Evolutionary conservation across 35 echinoderm and acorn worm genomes (phyloP).

Genomic region (Holothuria glaberrima): DNA sequence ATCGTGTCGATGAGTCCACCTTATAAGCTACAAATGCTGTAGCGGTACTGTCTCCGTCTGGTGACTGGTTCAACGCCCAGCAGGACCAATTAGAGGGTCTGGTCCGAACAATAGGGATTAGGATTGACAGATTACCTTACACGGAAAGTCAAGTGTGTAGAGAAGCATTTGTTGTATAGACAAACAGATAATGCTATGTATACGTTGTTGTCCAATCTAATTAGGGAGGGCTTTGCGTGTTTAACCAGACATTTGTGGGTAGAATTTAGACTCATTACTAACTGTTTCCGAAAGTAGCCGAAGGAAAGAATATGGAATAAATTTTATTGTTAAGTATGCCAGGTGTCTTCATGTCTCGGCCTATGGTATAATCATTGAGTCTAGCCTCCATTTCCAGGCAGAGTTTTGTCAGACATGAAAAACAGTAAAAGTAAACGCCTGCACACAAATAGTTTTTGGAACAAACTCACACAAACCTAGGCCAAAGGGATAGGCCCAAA

Average conservation of each 20-base stretch:
- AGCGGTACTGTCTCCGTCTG: not conserved
- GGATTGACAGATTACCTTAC: not conserved
- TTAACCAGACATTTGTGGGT: too few relatives aligned
- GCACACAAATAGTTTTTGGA: too few relatives aligned
- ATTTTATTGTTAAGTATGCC: not conserved
- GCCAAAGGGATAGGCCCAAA: too few relatives aligned
- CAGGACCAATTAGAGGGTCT: constrained; percentile 52
- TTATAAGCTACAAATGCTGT: not conserved
- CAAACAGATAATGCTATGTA: not conserved
- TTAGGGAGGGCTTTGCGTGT: not conserved
- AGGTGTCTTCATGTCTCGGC: not conserved
- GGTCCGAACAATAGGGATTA: constrained; percentile 17
- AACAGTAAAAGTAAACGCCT: too few relatives aligned
- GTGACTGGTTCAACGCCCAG: not conserved
- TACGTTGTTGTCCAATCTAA: constrained; percentile 30
- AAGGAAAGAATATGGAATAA: not conserved
- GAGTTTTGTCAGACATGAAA: not conserved
- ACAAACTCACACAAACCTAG: too few relatives aligned
- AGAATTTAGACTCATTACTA: constrained; percentile 15
- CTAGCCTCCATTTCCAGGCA: not conserved
- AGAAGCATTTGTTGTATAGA: not conserved
- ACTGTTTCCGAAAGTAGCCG: not conserved
- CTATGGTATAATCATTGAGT: not conserved
- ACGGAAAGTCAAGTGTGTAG: constrained; percentile 6
- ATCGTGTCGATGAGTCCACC: not conserved